These are phyloP conservation scores for Xiphorhynchus erythropygius DNA, from an alignment of 2,797 vertebrate genomes.

Conservation along the genomic window DNA sequence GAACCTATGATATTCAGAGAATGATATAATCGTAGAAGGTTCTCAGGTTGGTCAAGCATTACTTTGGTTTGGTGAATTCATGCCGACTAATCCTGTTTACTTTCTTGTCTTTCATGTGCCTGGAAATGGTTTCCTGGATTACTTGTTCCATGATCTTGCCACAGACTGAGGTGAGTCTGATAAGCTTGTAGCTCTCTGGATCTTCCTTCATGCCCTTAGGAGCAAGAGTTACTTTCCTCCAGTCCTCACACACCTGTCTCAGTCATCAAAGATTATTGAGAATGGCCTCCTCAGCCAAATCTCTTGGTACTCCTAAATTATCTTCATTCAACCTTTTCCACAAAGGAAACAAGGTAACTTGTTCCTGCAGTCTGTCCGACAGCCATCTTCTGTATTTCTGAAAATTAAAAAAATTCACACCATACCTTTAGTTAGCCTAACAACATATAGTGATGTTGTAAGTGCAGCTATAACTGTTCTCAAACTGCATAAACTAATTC, in stretches of 20 bases:
- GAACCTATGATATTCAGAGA: neutral
- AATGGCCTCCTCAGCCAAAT: neutral
- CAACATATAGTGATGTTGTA: neutral
- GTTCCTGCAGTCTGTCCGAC: neutral
- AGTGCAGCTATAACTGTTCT: neutral
- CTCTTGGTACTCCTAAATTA: neutral
- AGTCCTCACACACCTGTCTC: neutral
- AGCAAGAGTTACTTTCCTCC: neutral
- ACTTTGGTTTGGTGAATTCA: neutral
- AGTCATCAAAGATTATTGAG: neutral
- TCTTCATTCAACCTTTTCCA: neutral
- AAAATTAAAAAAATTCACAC: neutral
- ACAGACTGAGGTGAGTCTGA: neutral
- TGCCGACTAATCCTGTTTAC: neutral
- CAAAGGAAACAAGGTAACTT: neutral
- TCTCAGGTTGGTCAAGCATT: neutral
- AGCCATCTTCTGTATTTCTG: neutral
- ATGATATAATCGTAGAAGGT: neutral
- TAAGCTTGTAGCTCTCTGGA: neutral
- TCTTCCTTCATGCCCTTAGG: neutral
- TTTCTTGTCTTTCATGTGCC: neutral
- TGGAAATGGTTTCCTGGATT: neutral
- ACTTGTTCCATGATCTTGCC: neutral
- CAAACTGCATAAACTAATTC: constrained; percentile 30
- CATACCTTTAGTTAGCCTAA: neutral